Percentiles rank a stretch among this genome's conserved stretches.
phyloP scores from a whole-genome alignment of 2,113 vertebrate species.

The Tinamus guttatus region DNA sequence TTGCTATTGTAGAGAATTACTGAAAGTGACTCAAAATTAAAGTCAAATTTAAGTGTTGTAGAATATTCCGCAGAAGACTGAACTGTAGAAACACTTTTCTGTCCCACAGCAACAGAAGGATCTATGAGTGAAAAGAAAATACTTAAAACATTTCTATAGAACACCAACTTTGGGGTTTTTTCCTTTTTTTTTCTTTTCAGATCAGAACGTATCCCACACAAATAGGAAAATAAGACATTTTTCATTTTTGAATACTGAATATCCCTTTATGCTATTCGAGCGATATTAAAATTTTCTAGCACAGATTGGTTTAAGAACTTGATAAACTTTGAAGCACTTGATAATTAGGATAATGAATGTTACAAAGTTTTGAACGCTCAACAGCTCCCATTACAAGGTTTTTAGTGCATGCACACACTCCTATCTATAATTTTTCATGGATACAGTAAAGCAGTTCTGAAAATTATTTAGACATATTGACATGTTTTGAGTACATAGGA shows the following conservation, averaged over 20 bases:
- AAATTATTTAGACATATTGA: not conserved
- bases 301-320: not conserved
- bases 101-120: not conserved
- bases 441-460: not conserved
- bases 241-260: not conserved
- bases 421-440: not conserved
- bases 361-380: not conserved
- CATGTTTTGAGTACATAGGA: not conserved
- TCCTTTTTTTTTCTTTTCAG: not conserved
- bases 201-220: not conserved
- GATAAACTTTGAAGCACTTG: no score
- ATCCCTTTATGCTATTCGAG: not conserved
- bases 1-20: conserved; percentile 86
- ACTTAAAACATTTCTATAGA: not conserved
- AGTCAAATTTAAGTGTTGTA: conserved; percentile 84
- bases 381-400: not conserved
- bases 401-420: accelerated
- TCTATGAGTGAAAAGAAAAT: conserved; percentile 3
- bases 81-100: not conserved
- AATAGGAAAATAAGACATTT: not conserved
- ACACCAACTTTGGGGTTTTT: not conserved
- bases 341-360: no score
- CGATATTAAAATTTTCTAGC: not conserved
- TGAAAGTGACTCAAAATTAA: conserved; percentile 91
- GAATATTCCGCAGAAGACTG: conserved; percentile 51